A percentile compares a stretch with the other conserved stretches of the same genome.
phyloP scores from a whole-genome alignment of 1,140 invertebrate genomes.

The Conopomorpha cramerella region DNA sequence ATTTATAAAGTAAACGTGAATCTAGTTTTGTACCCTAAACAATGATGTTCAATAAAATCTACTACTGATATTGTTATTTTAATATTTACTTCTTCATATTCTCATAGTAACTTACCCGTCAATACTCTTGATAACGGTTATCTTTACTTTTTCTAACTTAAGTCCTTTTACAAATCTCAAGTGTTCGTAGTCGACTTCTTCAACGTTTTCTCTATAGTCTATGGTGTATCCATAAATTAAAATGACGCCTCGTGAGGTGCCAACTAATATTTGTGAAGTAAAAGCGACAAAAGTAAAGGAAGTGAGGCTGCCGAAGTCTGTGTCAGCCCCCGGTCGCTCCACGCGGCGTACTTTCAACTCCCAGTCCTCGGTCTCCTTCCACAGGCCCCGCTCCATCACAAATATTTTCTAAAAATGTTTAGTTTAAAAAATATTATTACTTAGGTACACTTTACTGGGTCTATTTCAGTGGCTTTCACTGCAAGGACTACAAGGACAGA shows the following conservation, averaged over 20 bases:
- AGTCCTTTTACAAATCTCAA: constrained; percentile 32
- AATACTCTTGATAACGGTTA: constrained; percentile 33
- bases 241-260: constrained; percentile 24
- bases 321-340: constrained; percentile 12
- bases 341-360: constrained; percentile 23
- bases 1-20: too few species aligned
- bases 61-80: too few species aligned
- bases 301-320: constrained; percentile 24
- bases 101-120: constrained; percentile 41
- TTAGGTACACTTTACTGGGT: too few species aligned
- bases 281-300: constrained; percentile 29
- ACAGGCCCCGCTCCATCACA: constrained; percentile 26
- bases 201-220: constrained; percentile 17
- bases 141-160: constrained; percentile 23
- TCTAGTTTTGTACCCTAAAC: too few species aligned
- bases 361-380: constrained; percentile 33
- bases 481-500: too few species aligned
- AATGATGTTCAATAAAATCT: too few species aligned
- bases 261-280: constrained; percentile 28
- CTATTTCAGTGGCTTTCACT: too few species aligned
- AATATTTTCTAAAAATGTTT: constrained; percentile 35
- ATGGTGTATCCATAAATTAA: constrained; percentile 33
- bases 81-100: too few species aligned
- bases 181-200: constrained; percentile 14
- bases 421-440: too few species aligned